Conservation (phyloP, 1,140 invertebrate species). For the Achatina immaculata region DNA sequence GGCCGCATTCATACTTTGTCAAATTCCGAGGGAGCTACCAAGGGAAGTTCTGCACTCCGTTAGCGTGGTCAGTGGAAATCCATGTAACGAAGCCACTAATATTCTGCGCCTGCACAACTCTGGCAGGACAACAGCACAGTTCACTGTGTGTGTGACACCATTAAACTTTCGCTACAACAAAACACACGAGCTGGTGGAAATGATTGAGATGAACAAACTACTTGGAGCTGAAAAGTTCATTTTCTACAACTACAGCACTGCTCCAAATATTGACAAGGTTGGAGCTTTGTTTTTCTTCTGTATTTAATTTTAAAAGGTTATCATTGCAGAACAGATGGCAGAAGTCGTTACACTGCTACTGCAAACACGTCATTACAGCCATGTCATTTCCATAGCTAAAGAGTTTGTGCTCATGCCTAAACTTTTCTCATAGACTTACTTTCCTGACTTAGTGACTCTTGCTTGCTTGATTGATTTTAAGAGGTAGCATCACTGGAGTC, state of each 20-base stretch:
- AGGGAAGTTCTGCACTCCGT: background rate
- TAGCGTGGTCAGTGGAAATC: background rate
- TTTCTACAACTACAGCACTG: slow-evolving; percentile 92
- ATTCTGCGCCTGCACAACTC: background rate
- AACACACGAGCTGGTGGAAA: slow-evolving; percentile 84
- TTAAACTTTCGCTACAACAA: slow-evolving; percentile 90
- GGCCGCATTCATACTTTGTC: background rate
- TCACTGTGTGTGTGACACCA: slow-evolving; percentile 94
- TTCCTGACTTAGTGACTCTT: too few relatives aligned
- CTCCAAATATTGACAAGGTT: slow-evolving; percentile 77
- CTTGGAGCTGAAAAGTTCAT: slow-evolving; percentile 86
- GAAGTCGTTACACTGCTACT: too few relatives aligned
- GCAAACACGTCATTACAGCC: too few relatives aligned
- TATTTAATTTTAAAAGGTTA: too few relatives aligned
- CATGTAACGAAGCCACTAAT: background rate
- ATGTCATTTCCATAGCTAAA: too few relatives aligned
- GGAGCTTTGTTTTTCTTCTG: background rate
- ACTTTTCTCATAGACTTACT: too few relatives aligned
- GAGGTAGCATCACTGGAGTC: too few relatives aligned
- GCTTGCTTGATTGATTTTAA: too few relatives aligned
- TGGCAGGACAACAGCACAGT: slow-evolving; percentile 46
- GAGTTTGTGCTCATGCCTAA: too few relatives aligned
- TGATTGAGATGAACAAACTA: slow-evolving; percentile 90
- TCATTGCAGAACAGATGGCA: too few relatives aligned
- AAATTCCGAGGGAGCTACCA: background rate